Base-by-base conservation (phyloP, 2,888 invertebrate genomes). In the Thysanoteuthis rhombus region DNA sequence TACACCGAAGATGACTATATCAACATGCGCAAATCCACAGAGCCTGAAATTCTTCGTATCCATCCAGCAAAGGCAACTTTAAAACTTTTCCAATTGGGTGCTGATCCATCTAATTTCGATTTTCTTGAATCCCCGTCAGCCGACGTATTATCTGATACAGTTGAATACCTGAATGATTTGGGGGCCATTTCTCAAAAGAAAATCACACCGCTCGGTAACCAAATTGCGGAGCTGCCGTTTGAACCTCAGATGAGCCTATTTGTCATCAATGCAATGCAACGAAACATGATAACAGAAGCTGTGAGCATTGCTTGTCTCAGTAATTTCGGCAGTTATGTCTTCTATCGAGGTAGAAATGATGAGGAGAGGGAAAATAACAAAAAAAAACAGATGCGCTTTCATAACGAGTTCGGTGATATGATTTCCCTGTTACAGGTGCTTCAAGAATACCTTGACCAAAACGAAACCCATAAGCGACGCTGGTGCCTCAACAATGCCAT, bases 41-140 rank as follows among this genome's bases (percentile, higher is more conserved):
- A 95, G 45, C 97, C 97, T 58, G 97, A 97, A 94, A 97, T 97
- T 90, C 94, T 96, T 47, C 94, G 96, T 92, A 95, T 96, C 52
- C 95, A 97, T 94, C 94, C 97, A 5, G 96, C 95, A 19, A 96
- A 96, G 93, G 96, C 96, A 32, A 93, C 97, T 52, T 94, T 97
- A 12, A 96, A 96, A 91, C 95, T 97, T 10, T 94, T 96, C 42
- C 95, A 96, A 45, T 95, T 97, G 89, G 96, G 96, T 22, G 96
- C 97, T 94, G 94, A 96, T 93, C 95, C 95, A 12, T 47, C 95
- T 10, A 93, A 94, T 12, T 97, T 97, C 94, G 96, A 97, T 75
- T 97, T 96, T 95, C 96, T 97, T 1, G 95, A 97, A 92, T 94
- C 96, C 22, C 97, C 96, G 12, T 92, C 95, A 19, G 25, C 75